phyloP scores from a whole-genome alignment of 2,888 invertebrate species.

The Tenthredo distinguenda region DNA sequence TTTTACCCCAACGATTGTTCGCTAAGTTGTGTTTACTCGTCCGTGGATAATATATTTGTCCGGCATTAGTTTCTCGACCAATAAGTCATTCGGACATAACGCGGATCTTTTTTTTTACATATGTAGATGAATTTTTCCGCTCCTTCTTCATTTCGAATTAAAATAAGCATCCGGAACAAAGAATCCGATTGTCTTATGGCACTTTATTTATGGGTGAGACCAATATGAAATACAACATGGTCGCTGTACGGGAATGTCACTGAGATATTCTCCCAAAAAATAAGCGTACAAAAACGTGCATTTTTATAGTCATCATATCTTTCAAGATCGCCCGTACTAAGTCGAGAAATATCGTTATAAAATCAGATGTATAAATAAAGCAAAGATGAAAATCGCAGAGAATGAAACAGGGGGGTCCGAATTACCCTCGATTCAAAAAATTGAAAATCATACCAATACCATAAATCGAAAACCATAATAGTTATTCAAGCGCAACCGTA shows the following conservation, averaged over 20 bases:
- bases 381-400: not conserved
- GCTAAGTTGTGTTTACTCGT: not conserved
- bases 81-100: not conserved
- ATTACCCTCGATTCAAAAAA: not conserved
- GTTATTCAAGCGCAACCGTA: not conserved
- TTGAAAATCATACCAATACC: not conserved
- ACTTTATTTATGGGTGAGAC: not conserved
- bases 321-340: not conserved
- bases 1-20: not conserved
- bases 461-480: not conserved
- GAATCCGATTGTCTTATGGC: not conserved
- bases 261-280: not conserved
- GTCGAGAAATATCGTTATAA: not conserved
- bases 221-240: not conserved
- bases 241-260: not conserved
- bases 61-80: not conserved
- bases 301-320: not conserved
- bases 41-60: constrained; percentile 22
- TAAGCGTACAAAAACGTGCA: not conserved
- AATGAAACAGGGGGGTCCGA: not conserved
- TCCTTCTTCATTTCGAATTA: not conserved
- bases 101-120: not conserved
- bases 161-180: not conserved
- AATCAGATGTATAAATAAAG: not conserved
- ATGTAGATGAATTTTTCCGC: not conserved